Conservation (phyloP, 2,113 vertebrate species). For the Sander vitreus region DNA sequence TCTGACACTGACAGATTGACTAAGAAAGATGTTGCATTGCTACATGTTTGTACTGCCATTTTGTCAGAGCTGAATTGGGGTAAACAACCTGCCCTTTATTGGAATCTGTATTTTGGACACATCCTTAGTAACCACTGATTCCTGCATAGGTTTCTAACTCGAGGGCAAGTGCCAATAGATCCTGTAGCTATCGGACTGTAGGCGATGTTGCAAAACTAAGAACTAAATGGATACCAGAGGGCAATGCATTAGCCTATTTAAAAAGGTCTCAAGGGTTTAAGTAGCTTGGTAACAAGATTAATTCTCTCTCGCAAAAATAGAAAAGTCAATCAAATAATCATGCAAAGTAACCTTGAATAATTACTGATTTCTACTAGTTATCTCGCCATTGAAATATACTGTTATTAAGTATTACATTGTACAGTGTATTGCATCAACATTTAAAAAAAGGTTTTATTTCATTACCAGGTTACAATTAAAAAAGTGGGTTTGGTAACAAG, state of each 20-base stretch:
- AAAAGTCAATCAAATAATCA: background rate
- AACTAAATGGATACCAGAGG: background rate
- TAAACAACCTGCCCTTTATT: background rate
- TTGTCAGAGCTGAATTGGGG: background rate
- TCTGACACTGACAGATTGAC: background rate
- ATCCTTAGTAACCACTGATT: background rate
- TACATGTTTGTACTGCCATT: background rate
- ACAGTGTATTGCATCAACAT: background rate
- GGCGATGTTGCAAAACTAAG: background rate
- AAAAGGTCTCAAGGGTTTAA: background rate
- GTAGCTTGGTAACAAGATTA: background rate
- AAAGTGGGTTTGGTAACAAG: background rate
- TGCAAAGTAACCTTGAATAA: background rate
- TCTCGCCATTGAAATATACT: background rate
- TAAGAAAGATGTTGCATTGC: background rate
- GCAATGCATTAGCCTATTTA: background rate
- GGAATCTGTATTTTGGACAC: background rate
- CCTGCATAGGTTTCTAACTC: background rate
- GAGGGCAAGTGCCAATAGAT: background rate
- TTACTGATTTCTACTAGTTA: background rate
- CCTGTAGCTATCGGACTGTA: background rate
- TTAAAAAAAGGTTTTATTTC: background rate
- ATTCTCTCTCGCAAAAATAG: background rate
- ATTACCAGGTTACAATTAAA: background rate
- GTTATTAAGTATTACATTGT: background rate